These are phyloP conservation scores for Spea hammondii DNA, from an alignment of 2,797 vertebrate genomes.

Conservation along the genomic window DNA sequence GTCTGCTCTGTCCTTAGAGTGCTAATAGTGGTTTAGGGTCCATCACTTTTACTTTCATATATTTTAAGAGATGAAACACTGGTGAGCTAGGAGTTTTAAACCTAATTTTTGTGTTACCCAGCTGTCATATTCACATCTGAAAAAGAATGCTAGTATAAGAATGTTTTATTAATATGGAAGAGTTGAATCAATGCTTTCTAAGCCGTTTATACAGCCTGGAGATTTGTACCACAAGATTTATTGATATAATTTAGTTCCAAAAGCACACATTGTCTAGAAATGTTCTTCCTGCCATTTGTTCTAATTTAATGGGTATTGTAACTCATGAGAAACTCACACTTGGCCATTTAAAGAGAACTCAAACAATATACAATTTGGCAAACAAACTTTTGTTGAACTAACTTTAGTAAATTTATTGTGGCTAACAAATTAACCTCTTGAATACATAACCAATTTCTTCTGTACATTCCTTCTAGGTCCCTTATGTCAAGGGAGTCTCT, in stretches of 20 bases:
- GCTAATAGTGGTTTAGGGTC: too few species aligned
- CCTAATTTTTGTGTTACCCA: background rate
- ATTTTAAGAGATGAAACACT: too few species aligned
- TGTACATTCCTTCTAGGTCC: slow-evolving; percentile 73
- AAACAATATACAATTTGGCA: slow-evolving; percentile 30
- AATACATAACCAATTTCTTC: slow-evolving; percentile 32
- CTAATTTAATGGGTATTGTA: slow-evolving; percentile 46
- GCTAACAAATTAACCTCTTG: slow-evolving; percentile 4
- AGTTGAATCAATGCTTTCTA: slow-evolving; percentile 8
- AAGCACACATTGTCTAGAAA: slow-evolving; percentile 40
- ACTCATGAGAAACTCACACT: slow-evolving; percentile 41
- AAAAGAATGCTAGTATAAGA: background rate
- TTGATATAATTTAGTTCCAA: slow-evolving; percentile 26
- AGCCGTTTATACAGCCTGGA: slow-evolving; percentile 13
- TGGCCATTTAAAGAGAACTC: background rate
- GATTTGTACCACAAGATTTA: slow-evolving; percentile 21
- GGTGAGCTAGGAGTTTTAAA: too few species aligned
- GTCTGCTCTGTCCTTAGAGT: too few species aligned
- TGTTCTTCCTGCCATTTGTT: slow-evolving; percentile 30
- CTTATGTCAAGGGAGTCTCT: slow-evolving; percentile 81
- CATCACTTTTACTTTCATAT: too few species aligned
- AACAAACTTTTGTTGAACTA: background rate
- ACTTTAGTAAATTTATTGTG: slow-evolving; percentile 11
- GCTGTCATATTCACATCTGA: background rate
- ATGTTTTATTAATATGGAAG: background rate